Conservation (phyloP, 2,888 invertebrate species). For the Geophilus truncorum region DNA sequence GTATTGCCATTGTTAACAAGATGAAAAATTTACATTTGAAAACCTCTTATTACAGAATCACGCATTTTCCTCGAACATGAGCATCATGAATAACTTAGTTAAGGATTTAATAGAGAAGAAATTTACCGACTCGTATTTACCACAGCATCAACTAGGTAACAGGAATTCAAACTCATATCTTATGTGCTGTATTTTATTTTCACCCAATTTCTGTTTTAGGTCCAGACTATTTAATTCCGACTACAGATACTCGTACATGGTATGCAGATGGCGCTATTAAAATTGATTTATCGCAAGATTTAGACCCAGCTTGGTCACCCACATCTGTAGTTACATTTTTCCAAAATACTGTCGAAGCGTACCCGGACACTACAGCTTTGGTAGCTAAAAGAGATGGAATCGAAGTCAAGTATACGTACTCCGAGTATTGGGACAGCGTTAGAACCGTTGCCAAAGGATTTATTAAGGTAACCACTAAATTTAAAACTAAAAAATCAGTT, state of each 20-base stretch:
- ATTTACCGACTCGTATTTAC: too few species aligned
- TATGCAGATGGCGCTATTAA: not conserved
- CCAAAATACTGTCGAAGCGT: not conserved
- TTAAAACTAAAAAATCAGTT: too few species aligned
- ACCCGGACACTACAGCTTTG: not conserved
- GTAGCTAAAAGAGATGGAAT: not conserved
- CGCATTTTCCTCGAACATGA: too few species aligned
- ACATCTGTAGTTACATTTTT: not conserved
- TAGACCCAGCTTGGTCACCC: not conserved
- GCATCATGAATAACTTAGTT: too few species aligned
- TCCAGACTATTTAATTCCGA: not conserved
- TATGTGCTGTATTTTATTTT: too few species aligned
- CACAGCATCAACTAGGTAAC: too few species aligned
- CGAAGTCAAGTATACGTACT: not conserved
- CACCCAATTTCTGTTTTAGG: too few species aligned
- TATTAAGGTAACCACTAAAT: slow-evolving; percentile 78
- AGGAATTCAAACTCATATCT: too few species aligned
- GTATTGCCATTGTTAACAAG: too few species aligned
- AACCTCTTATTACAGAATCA: too few species aligned
- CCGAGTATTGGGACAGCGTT: slow-evolving; percentile 67
- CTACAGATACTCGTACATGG: not conserved
- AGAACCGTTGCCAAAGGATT: slow-evolving; percentile 76
- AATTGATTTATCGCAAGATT: not conserved
- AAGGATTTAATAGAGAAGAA: too few species aligned
- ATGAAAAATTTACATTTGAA: too few species aligned